Evolutionary conservation across 2,888 invertebrate genomes (phyloP).

Genomic region (Euzophera pinguis): DNA sequence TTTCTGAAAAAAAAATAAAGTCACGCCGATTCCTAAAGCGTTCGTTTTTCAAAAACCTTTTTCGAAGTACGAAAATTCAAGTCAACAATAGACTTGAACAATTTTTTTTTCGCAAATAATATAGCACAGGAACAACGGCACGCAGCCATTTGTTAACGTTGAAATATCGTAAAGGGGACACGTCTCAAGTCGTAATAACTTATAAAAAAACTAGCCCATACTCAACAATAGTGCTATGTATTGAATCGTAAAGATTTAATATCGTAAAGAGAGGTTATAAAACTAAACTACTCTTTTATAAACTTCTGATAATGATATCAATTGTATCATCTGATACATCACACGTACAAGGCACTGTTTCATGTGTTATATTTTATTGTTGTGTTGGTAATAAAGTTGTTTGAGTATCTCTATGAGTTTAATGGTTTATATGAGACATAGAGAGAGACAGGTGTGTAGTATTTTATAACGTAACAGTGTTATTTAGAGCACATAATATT

Average conservation of each 20-base stretch:
- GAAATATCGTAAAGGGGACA: slow-evolving; percentile 44
- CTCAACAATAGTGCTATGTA: slow-evolving; percentile 4
- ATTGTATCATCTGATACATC: slow-evolving; percentile 15
- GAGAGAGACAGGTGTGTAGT: too few species aligned
- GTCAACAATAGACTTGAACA: slow-evolving; percentile 45
- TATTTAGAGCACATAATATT: background rate
- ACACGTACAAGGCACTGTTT: slow-evolving; percentile 9
- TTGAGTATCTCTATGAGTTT: too few species aligned
- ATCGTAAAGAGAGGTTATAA: slow-evolving; percentile 28
- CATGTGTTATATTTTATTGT: slow-evolving; percentile 22
- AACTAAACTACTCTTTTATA: slow-evolving; percentile 42
- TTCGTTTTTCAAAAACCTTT: slow-evolving; percentile 45
- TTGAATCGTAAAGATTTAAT: slow-evolving; percentile 30
- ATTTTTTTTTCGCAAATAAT: slow-evolving; percentile 54
- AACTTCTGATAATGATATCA: slow-evolving; percentile 26
- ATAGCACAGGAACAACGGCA: slow-evolving; percentile 46
- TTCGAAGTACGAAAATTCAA: slow-evolving; percentile 25
- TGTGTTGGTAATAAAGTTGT: slow-evolving; percentile 27
- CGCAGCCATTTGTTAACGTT: slow-evolving; percentile 41
- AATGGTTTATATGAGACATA: too few species aligned
- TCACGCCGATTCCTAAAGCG: slow-evolving; percentile 35
- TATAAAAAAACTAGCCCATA: slow-evolving; percentile 3
- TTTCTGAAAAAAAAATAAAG: slow-evolving; percentile 38
- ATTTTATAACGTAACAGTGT: background rate
- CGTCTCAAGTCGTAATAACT: slow-evolving; percentile 23